Evolutionary conservation across 2,888 invertebrate genomes (phyloP).

Genomic region (Lysandra bellargus): DNA sequence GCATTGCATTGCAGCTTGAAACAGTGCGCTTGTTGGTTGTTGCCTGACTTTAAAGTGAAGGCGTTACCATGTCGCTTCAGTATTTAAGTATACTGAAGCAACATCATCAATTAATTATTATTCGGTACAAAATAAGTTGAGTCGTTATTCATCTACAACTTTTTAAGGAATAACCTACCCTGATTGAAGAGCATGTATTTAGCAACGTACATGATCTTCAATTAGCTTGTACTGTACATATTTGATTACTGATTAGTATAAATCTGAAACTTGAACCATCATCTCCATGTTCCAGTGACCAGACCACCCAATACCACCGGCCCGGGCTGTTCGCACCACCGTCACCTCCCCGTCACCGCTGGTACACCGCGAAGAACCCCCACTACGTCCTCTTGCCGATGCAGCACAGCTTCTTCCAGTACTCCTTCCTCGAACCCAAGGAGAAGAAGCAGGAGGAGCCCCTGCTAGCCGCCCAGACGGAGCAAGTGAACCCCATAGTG

Average conservation of each 20-base stretch:
- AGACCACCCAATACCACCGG: slow-evolving; percentile 68
- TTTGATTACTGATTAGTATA: no score
- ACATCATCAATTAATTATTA: no score
- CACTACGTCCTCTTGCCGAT: slow-evolving; percentile 65
- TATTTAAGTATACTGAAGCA: neutral
- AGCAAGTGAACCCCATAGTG: slow-evolving; percentile 65
- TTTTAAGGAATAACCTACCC: no score
- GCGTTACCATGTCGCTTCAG: neutral
- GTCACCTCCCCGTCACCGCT: slow-evolving; percentile 66
- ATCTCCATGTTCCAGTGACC: slow-evolving; percentile 49
- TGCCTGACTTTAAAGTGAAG: neutral
- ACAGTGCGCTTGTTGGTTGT: neutral
- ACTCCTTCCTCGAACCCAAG: slow-evolving; percentile 65
- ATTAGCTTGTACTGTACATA: no score
- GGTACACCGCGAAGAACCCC: slow-evolving; percentile 49
- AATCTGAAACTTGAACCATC: neutral
- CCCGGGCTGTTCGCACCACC: slow-evolving; percentile 80
- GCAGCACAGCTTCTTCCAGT: slow-evolving; percentile 58
- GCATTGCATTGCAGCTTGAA: neutral
- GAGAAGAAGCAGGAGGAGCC: slow-evolving; percentile 58
- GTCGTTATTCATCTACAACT: no score
- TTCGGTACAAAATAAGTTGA: no score
- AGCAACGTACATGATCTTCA: no score
- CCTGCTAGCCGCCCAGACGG: slow-evolving; percentile 58
- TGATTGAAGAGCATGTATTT: no score